Percentiles rank a stretch among this genome's conserved stretches.
phyloP scores from a whole-genome alignment of 2,113 vertebrate genomes.

The Actenoides lindsayi region DNA sequence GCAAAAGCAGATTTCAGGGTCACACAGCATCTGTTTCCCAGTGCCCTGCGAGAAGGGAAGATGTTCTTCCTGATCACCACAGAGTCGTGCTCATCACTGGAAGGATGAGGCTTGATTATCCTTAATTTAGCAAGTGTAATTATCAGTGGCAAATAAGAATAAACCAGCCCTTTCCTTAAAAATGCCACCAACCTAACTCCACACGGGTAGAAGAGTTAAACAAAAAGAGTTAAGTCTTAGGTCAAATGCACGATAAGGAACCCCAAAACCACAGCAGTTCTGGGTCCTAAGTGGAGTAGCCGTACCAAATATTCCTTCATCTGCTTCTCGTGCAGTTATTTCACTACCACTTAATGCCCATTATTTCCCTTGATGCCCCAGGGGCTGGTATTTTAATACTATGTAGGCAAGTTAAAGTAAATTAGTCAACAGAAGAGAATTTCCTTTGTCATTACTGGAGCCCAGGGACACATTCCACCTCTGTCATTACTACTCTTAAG shows the following conservation, averaged over 20 bases:
- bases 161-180: not conserved
- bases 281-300: not conserved
- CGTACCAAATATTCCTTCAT: not conserved
- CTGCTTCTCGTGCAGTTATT: not conserved
- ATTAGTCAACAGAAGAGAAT: not conserved
- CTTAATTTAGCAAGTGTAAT: not conserved
- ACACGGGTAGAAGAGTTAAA: not conserved
- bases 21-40: accelerated
- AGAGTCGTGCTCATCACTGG: not conserved
- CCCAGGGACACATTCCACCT: not conserved
- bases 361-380: not conserved
- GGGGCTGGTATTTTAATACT: not conserved
- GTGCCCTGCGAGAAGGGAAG: not conserved
- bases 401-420: not conserved
- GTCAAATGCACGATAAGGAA: not conserved
- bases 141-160: not conserved
- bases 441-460: not conserved
- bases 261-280: accelerated
- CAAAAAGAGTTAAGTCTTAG: not conserved
- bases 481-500: not conserved
- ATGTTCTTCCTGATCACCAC: not conserved
- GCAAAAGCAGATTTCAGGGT: not conserved
- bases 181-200: not conserved
- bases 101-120: not conserved
- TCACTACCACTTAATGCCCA: not conserved